Conservation (phyloP, 1,140 invertebrate genomes). For the Papilio glaucus region DNA sequence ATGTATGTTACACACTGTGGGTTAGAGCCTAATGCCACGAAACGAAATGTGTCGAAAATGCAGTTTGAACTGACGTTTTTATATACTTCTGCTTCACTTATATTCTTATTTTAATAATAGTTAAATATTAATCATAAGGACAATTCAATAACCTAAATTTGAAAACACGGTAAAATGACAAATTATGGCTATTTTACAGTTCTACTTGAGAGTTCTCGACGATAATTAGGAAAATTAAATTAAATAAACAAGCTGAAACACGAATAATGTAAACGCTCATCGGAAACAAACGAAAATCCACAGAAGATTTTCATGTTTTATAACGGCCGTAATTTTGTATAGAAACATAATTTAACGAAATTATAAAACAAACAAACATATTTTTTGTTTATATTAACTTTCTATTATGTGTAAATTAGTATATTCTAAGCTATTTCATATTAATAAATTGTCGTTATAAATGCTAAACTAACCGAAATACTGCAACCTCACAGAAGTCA, state of each 20-base stretch:
- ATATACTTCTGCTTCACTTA: no score
- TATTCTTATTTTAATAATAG: no score
- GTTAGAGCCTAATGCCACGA: no score
- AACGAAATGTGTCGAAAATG: no score
- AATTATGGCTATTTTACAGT: background rate
- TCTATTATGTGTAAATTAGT: background rate
- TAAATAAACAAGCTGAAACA: slow-evolving; percentile 10
- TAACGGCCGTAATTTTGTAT: slow-evolving; percentile 2
- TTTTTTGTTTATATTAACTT: background rate
- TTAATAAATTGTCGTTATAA: no score
- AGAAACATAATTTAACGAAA: background rate
- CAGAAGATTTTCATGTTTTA: background rate
- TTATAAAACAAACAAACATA: background rate
- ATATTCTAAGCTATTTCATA: background rate
- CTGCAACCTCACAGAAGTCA: no score
- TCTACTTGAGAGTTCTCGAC: background rate
- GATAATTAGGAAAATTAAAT: background rate
- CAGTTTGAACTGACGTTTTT: no score
- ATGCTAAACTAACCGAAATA: no score
- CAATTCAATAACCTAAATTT: no score
- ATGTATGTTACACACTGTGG: no score
- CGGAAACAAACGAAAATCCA: slow-evolving; percentile 5
- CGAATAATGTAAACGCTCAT: slow-evolving; percentile 5
- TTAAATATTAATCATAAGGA: no score
- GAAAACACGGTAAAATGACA: background rate